phyloP scores from a whole-genome alignment of 2,113 vertebrate species.

The Spea multiplicata region DNA sequence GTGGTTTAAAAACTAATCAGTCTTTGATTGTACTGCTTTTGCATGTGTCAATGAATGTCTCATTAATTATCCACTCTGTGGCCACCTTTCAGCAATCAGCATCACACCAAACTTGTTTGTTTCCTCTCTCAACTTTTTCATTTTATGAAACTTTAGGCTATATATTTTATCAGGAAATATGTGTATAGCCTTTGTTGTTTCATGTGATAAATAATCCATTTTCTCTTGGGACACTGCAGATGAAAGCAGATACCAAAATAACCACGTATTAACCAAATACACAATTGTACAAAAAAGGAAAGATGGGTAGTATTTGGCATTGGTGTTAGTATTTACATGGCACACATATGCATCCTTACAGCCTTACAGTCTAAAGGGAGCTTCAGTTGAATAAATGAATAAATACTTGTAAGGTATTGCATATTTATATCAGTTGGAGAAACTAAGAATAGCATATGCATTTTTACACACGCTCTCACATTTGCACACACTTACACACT shows the following conservation, averaged over 20 bases:
- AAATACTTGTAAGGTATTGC: too few relatives aligned
- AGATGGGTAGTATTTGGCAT: too few relatives aligned
- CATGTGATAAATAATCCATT: background rate
- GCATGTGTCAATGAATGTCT: background rate
- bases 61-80: background rate
- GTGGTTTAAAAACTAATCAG: background rate
- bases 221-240: too few relatives aligned
- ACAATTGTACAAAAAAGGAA: too few relatives aligned
- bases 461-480: background rate
- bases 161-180: background rate
- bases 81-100: background rate
- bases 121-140: background rate
- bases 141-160: background rate
- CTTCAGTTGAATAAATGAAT: too few relatives aligned
- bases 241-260: too few relatives aligned
- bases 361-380: too few relatives aligned
- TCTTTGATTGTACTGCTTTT: background rate
- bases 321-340: too few relatives aligned
- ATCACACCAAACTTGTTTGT: background rate
- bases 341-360: too few relatives aligned
- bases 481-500: background rate
- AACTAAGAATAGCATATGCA: background rate
- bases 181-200: background rate
- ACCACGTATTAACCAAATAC: too few relatives aligned
- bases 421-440: too few relatives aligned